These are phyloP conservation scores for Sterrhoptilus dennistouni DNA, from an alignment of 2,113 vertebrate species.

Conservation along the genomic window DNA sequence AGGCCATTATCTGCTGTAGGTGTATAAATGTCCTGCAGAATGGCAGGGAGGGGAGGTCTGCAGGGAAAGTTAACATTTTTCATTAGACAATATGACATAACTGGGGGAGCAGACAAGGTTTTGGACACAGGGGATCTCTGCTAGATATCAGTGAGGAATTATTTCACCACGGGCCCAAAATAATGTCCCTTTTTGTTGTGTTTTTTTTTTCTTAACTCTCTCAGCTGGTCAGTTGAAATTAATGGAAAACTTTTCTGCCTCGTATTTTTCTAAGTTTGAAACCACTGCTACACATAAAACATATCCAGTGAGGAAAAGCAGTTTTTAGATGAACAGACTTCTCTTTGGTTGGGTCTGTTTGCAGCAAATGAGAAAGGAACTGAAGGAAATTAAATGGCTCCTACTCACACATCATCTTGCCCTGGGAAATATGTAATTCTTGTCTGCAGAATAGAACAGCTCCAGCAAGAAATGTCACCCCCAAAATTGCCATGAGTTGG, in stretches of 20 bases:
- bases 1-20: neutral
- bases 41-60: neutral
- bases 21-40: neutral
- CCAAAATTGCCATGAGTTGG: neutral
- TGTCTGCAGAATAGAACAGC: neutral
- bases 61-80: neutral
- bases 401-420: neutral
- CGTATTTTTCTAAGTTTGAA: neutral
- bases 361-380: neutral
- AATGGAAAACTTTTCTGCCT: neutral
- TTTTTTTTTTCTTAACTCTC: neutral
- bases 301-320: neutral
- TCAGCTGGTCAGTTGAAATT: neutral
- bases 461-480: neutral
- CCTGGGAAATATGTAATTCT: neutral
- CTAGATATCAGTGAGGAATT: neutral
- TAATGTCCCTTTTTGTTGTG: neutral
- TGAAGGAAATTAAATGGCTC: neutral
- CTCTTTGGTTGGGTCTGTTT: neutral
- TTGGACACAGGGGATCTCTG: neutral
- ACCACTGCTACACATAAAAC: neutral
- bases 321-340: neutral
- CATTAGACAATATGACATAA: neutral
- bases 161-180: neutral
- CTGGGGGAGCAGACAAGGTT: neutral